Base-by-base conservation (phyloP, 2,797 vertebrate species). In the Orientallactaga sibirica region DNA sequence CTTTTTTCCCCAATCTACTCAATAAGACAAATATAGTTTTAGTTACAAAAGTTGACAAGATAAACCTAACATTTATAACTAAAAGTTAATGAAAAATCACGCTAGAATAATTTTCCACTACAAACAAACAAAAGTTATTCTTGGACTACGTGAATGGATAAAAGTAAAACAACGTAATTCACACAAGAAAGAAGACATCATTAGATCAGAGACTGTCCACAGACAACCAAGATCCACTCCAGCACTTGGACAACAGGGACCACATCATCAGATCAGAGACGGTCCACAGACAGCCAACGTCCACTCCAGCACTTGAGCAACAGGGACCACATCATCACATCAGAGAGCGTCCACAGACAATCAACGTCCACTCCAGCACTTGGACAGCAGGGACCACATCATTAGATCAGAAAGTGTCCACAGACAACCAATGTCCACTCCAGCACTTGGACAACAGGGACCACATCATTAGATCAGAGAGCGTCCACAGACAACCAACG, bases 1-100 rank as follows among this genome's bases (percentile, higher is more conserved):
- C 70, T 55, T n/a, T 82, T 94, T 91, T 94, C 90, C 27, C n/a
- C 76, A 92, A 70, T 76, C n/a, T 92, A 91, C 73, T 80, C 84
- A 10, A 67, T 55, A 64, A 79, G 55, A 48, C 41, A 95, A 89
- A 87, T 74, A 91, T 25, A 92, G 48, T 70, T 94, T 96, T 88
- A 80, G 86, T 93, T 90, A 67, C 41, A 86, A 92, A 91, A 90
- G 79, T 62, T 92, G 87, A 78, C 5, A 92, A 92, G 62, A 84
- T 68, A 93, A 25, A 55, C 55, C 74, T 67, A 88, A 89, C 48
- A 81, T 86, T 74, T 68, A 84, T 66, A 81, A 92, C 58, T 74
- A 92, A 94, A 88, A 79, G 25, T 93, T 81, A 82, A 22, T 37
- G 70, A 8, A 94, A 96, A 55, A 52, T 24, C 66, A 94, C 19